These are phyloP conservation scores for Cremastinae sp. DNA, from an alignment of 2,888 invertebrate genomes.

Conservation along the genomic window DNA sequence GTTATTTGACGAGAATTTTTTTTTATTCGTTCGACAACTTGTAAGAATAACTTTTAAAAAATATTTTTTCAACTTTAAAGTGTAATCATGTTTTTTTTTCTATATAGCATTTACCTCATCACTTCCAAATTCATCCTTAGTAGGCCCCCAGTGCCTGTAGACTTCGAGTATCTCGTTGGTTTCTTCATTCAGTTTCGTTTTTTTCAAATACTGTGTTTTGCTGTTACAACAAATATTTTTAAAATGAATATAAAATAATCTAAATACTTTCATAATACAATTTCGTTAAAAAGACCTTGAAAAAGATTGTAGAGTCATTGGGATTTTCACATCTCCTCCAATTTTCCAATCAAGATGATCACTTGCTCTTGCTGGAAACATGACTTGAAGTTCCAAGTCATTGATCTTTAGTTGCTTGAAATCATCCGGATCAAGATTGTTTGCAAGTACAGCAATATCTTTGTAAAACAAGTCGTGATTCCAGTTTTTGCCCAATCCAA, in stretches of 20 bases:
- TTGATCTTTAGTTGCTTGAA: slow-evolving; percentile 55
- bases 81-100: background rate
- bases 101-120: slow-evolving; percentile 46
- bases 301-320: slow-evolving; percentile 55
- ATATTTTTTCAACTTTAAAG: background rate
- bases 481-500: slow-evolving; percentile 65
- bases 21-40: background rate
- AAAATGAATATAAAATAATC: background rate
- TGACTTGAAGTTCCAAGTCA: slow-evolving; percentile 65
- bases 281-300: slow-evolving; percentile 61
- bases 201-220: slow-evolving; percentile 60
- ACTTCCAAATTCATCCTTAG: no score
- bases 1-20: background rate
- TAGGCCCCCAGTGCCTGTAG: slow-evolving; percentile 35
- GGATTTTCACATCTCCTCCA: slow-evolving; percentile 54
- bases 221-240: slow-evolving; percentile 49
- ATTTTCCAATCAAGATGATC: slow-evolving; percentile 63
- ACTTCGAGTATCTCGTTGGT: slow-evolving; percentile 62
- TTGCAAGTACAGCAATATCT: slow-evolving; percentile 67
- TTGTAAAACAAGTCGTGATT: slow-evolving; percentile 64
- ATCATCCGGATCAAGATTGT: slow-evolving; percentile 57
- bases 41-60: background rate
- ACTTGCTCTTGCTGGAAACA: slow-evolving; percentile 62
- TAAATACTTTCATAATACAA: no score
- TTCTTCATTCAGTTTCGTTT: slow-evolving; percentile 54